These are phyloP conservation scores for Calliphora vomitoria DNA, from an alignment of 2,888 invertebrate species.

Conservation along the genomic window DNA sequence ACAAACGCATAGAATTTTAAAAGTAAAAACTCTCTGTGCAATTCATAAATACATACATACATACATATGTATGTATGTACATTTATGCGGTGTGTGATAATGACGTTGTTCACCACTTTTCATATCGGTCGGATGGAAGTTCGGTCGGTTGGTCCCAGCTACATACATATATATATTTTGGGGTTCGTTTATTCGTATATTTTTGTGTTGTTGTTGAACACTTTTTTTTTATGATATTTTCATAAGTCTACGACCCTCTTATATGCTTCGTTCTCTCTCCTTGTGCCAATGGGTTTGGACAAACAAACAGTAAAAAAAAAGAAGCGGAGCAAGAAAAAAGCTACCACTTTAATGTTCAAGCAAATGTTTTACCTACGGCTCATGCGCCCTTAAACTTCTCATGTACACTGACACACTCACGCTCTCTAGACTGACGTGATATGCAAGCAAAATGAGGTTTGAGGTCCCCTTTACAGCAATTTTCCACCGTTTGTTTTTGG, in stretches of 20 bases:
- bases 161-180: neutral
- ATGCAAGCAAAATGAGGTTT: slow-evolving; percentile 42
- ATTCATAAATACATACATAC: neutral
- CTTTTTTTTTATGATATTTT: slow-evolving; percentile 48
- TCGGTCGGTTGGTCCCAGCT: slow-evolving; percentile 14
- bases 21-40: slow-evolving; percentile 50
- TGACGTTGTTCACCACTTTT: slow-evolving; percentile 53
- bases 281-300: slow-evolving; percentile 34
- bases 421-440: slow-evolving; percentile 37
- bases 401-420: neutral
- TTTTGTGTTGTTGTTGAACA: slow-evolving; percentile 40
- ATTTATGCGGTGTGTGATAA: slow-evolving; percentile 6
- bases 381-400: slow-evolving; percentile 70
- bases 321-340: slow-evolving; percentile 50
- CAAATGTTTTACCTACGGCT: slow-evolving; percentile 55
- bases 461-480: slow-evolving; percentile 46
- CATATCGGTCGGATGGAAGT: slow-evolving; percentile 49
- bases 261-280: slow-evolving; percentile 50
- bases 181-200: slow-evolving; percentile 42
- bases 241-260: slow-evolving; percentile 60
- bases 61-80: no score
- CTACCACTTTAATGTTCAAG: slow-evolving; percentile 61
- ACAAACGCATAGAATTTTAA: slow-evolving; percentile 44
- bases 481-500: slow-evolving; percentile 23
- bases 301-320: slow-evolving; percentile 15